Conservation (phyloP, 2,888 invertebrate species). For the Nycteola revayana region DNA sequence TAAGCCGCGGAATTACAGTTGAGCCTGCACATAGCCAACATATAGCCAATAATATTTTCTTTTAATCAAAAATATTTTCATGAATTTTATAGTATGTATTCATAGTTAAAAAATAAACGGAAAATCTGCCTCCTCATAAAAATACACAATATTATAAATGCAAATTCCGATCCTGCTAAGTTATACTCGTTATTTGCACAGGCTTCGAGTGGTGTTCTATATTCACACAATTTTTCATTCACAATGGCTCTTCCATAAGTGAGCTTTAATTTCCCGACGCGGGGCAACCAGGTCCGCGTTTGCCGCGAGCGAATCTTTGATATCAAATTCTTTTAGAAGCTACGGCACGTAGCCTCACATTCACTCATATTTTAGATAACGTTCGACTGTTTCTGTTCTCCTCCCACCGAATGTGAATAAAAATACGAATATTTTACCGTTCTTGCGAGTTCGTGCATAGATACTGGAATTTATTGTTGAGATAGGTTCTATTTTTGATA, state of each 20-base stretch:
- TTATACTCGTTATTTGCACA: too few relatives aligned
- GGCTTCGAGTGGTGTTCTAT: too few relatives aligned
- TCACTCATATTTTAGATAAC: slow-evolving; percentile 75
- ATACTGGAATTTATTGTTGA: slow-evolving; percentile 49
- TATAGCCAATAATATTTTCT: too few relatives aligned
- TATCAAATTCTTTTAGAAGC: slow-evolving; percentile 75
- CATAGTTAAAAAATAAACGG: too few relatives aligned
- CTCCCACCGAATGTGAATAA: slow-evolving; percentile 59
- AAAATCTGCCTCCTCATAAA: too few relatives aligned
- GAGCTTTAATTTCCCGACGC: slow-evolving; percentile 11
- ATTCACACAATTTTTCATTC: too few relatives aligned
- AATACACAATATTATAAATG: too few relatives aligned
- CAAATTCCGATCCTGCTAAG: too few relatives aligned
- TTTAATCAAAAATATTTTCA: too few relatives aligned
- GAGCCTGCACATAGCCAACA: too few relatives aligned
- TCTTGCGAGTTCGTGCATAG: slow-evolving; percentile 40
- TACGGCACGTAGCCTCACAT: slow-evolving; percentile 66
- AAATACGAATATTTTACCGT: slow-evolving; percentile 64
- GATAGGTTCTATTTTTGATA: slow-evolving; percentile 35
- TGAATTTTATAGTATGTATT: too few relatives aligned
- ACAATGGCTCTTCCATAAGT: slow-evolving; percentile 14
- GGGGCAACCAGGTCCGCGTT: slow-evolving; percentile 31
- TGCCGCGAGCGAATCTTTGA: slow-evolving; percentile 63
- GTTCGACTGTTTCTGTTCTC: slow-evolving; percentile 63
- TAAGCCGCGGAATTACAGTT: too few relatives aligned